Percentiles rank a stretch among this genome's conserved stretches.
Evolutionary conservation across 2,113 vertebrate genomes (phyloP).

Genomic region (Psittacara wagleri): DNA sequence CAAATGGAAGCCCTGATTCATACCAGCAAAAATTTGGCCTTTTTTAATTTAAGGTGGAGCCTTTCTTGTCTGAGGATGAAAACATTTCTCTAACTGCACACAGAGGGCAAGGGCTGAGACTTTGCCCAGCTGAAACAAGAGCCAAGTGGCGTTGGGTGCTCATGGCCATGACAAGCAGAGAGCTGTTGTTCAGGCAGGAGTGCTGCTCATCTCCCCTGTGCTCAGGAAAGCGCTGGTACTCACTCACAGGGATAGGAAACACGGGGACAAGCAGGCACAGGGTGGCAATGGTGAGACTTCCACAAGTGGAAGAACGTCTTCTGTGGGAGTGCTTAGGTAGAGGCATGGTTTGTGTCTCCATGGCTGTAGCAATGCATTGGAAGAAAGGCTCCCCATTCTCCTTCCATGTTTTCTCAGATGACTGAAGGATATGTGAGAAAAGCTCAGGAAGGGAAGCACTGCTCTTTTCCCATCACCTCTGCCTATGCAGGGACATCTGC

Average conservation of each 20-base stretch:
- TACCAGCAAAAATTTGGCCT: constrained; percentile 54
- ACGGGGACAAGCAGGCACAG: not conserved
- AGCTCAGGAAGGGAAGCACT: not conserved
- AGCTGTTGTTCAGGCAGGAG: not conserved
- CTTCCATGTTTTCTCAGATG: not conserved
- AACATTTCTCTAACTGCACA: not conserved
- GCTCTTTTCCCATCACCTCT: not conserved
- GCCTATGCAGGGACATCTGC: not conserved
- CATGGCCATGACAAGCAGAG: accelerated
- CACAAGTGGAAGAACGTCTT: not conserved
- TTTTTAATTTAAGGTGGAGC: constrained; percentile 60
- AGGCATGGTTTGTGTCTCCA: not conserved
- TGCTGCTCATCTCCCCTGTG: not conserved
- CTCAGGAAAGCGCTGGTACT: not conserved
- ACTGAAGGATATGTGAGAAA: not conserved
- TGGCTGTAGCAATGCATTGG: not conserved
- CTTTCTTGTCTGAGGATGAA: constrained; percentile 9
- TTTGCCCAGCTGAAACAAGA: not conserved
- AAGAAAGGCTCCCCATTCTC: not conserved
- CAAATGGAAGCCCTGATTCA: constrained; percentile 65
- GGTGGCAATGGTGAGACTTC: not conserved
- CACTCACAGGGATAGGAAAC: not conserved
- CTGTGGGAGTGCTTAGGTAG: not conserved
- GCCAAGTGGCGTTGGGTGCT: not conserved
- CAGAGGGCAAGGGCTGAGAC: not conserved